Percentiles rank a stretch among this genome's conserved stretches.
Evolutionary conservation across 2,888 invertebrate species (phyloP).

Genomic region (Himalopsyche anomala): DNA sequence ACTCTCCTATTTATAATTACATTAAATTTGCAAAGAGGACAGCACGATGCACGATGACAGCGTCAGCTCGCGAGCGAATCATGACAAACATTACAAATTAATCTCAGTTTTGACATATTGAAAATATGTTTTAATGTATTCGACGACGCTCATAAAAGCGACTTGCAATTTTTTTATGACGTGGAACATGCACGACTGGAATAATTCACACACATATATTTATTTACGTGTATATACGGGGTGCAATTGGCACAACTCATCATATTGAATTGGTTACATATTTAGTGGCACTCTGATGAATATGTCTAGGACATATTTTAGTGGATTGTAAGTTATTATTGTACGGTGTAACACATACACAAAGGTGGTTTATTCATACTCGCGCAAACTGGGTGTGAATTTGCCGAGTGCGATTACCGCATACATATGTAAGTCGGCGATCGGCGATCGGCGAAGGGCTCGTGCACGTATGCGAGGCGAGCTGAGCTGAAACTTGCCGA

Average conservation of each 20-base stretch:
- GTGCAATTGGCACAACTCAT: conserved; percentile 2
- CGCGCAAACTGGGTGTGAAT: conserved; percentile 43
- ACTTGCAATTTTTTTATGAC: neutral
- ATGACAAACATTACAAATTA: neutral
- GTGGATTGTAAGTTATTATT: conserved; percentile 67
- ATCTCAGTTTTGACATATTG: no score
- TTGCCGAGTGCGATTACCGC: conserved; percentile 67
- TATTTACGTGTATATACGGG: conserved; percentile 27
- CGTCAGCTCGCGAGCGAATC: neutral
- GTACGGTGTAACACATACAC: conserved; percentile 69
- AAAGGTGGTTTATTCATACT: conserved; percentile 65
- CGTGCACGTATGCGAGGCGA: conserved; percentile 60
- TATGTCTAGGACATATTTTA: conserved; percentile 62
- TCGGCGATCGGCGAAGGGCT: no score
- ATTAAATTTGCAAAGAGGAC: conserved; percentile 11
- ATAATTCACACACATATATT: conserved; percentile 28
- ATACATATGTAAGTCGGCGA: conserved; percentile 55
- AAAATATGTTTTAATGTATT: neutral
- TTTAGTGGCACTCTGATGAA: neutral
- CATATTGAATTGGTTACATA: neutral
- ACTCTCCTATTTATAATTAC: conserved; percentile 11
- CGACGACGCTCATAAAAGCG: neutral
- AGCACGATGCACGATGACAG: neutral
- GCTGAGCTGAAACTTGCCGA: conserved; percentile 42
- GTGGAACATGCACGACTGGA: neutral